Evolutionary conservation across 2,797 vertebrate genomes (phyloP), one percentile per base, ranked within the genome.

Genomic region (Micromesistius poutassou): DNA sequence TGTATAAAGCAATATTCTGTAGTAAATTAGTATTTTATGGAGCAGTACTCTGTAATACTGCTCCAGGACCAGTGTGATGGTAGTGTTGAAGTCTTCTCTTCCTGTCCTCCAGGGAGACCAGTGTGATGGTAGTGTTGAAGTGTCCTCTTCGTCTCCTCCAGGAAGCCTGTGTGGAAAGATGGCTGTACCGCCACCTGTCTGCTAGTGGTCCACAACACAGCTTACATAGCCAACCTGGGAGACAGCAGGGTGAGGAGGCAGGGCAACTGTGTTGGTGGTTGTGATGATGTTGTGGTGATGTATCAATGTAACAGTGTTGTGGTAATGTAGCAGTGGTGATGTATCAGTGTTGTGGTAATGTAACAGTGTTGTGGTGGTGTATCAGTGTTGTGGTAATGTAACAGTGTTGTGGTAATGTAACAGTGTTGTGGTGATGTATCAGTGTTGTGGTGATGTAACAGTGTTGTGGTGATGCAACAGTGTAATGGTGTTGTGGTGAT

Each of bases 131-230:
- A 55, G 13, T 46, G 12, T 46, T 14, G 12, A 55, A 62, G 55
- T 62, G 22, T 68, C 10, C 25, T 5, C 76, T n/a, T 38, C 78
- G 2, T 81, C 19, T 78, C 70, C n/a, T 2, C 77, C 88, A 99
- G 98, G 93, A 99, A 99, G 81, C 98, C 98, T 0, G 96, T 95
- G 0, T 99, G 98, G 98, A 99, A 99, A 83, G 98, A 99, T 36
- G 98, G 98, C n/a, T 96, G 96, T 79, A 99, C 98, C 4, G 98
- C 96, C 28, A 97, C 97, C 0, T 99, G 97, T 72, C 87, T 97
- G 70, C 89, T 99, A 73, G 95, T 94, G 77, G 95, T 98, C 0
- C 95, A 98, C 85, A 95, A 97, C 78, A 89, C 84, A 77, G 90
- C 97, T 30, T 99, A 98, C 71, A 96, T 99, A 76, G 96, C 97